A percentile compares a stretch with the other conserved stretches of the same genome.
phyloP scores from a whole-genome alignment of 2,113 vertebrate species.

The Leptodactylus fuscus region DNA sequence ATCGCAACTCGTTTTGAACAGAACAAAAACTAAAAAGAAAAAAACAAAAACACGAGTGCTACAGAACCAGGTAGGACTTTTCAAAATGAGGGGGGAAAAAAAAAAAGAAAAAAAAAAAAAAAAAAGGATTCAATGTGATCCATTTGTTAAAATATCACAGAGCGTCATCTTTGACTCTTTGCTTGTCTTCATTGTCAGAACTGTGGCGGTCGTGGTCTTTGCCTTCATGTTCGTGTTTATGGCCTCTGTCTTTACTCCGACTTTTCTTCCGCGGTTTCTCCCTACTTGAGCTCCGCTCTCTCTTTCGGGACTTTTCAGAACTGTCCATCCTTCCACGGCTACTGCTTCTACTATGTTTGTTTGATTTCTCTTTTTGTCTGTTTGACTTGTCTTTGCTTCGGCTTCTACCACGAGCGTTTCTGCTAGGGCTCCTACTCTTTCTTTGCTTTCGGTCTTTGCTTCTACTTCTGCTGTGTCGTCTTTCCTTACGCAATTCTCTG shows the following conservation, averaged over 20 bases:
- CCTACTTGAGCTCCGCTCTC: slow-evolving; percentile 83
- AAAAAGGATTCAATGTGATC: slow-evolving; percentile 86
- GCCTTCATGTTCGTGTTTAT: slow-evolving; percentile 82
- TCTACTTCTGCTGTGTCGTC: slow-evolving; percentile 81
- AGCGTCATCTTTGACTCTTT: slow-evolving; percentile 80
- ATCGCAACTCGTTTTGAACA: slow-evolving; percentile 61
- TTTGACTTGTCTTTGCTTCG: slow-evolving; percentile 86
- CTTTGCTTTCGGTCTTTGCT: slow-evolving; percentile 83
- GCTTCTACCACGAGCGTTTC: slow-evolving; percentile 79
- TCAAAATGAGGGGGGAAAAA: slow-evolving; percentile 63
- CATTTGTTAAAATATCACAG: slow-evolving; percentile 75
- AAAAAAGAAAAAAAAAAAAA: slow-evolving; percentile 75
- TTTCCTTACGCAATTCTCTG: slow-evolving; percentile 80
- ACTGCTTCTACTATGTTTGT: slow-evolving; percentile 77
- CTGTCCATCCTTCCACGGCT: slow-evolving; percentile 81
- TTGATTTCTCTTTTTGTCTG: slow-evolving; percentile 79
- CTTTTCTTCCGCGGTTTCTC: slow-evolving; percentile 87
- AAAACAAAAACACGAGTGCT: slow-evolving; percentile 66
- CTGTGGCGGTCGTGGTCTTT: slow-evolving; percentile 86
- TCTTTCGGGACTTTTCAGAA: slow-evolving; percentile 84
- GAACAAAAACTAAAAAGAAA: slow-evolving; percentile 72
- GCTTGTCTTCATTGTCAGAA: slow-evolving; percentile 78
- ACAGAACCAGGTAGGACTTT: slow-evolving; percentile 75
- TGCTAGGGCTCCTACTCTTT: slow-evolving; percentile 79
- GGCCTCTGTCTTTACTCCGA: slow-evolving; percentile 80